Evolutionary conservation across 2,113 vertebrate species (phyloP).

Genomic region (Oncorhynchus nerka): DNA sequence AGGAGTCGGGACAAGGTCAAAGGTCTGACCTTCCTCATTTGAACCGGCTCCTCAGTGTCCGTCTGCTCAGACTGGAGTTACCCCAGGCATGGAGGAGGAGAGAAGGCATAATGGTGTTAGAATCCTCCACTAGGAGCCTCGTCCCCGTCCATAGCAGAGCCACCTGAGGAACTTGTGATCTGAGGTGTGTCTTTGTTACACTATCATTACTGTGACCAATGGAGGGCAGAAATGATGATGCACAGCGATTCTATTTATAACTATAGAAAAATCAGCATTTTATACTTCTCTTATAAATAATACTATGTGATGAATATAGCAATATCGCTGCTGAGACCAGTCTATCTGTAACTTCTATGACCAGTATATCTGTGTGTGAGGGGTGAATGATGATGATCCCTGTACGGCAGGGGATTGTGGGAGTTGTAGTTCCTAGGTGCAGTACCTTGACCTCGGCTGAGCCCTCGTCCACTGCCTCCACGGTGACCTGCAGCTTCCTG

Average conservation of each 20-base stretch:
- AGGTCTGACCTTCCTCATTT: slow-evolving; percentile 93
- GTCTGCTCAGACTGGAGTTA: slow-evolving; percentile 81
- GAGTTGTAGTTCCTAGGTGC: neutral
- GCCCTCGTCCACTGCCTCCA: slow-evolving; percentile 73
- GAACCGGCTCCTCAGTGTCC: slow-evolving; percentile 81
- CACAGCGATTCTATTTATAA: no score
- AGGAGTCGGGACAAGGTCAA: slow-evolving; percentile 10
- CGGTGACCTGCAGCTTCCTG: slow-evolving; percentile 70
- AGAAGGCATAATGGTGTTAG: slow-evolving; percentile 47
- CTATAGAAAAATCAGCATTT: no score
- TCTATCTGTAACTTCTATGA: neutral
- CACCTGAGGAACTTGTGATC: no score
- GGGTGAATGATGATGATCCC: no score
- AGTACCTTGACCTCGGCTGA: slow-evolving; percentile 75
- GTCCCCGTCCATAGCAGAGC: no score
- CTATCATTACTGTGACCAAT: no score
- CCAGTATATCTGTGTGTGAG: neutral
- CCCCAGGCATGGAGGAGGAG: slow-evolving; percentile 53
- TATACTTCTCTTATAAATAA: no score
- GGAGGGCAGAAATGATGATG: no score
- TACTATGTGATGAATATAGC: neutral
- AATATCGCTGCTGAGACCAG: neutral
- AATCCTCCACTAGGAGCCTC: slow-evolving; percentile 34
- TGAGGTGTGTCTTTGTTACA: neutral
- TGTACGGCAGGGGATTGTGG: no score